Conservation (phyloP, 37 sponge, comb jelly and placozoan species). For the Oscarella lobularis region DNA sequence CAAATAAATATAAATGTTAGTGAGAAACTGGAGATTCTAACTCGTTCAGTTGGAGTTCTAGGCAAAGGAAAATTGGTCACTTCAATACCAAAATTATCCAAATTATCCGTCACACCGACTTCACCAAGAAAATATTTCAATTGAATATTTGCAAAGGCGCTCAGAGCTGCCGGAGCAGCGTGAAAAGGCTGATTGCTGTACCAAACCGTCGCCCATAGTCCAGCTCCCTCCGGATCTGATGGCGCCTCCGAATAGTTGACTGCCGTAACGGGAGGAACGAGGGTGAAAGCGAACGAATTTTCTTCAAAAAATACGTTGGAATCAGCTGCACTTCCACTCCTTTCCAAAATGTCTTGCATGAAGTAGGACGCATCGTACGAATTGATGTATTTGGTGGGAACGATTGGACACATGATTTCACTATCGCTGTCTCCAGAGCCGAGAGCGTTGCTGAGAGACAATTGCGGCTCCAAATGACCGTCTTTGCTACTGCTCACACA, state of each 20-base stretch:
- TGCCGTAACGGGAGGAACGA: background rate
- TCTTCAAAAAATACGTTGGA: background rate
- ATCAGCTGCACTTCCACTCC: too few relatives aligned
- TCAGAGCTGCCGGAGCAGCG: slow-evolving; percentile 53
- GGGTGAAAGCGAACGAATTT: background rate
- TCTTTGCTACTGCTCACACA: background rate
- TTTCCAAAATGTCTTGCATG: background rate
- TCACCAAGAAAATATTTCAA: background rate
- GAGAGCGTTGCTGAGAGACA: background rate
- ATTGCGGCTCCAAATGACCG: too few relatives aligned
- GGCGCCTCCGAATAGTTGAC: background rate
- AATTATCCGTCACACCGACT: background rate
- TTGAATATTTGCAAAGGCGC: slow-evolving; percentile 33
- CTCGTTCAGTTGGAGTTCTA: background rate
- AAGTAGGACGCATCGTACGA: background rate
- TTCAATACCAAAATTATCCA: background rate
- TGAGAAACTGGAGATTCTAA: background rate
- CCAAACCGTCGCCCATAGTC: background rate
- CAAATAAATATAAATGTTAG: background rate
- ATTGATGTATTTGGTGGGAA: background rate
- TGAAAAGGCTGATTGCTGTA: slow-evolving; percentile 19
- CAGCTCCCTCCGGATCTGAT: background rate
- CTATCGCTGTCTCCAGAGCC: background rate
- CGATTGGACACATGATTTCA: background rate
- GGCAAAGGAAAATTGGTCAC: background rate